Conservation (phyloP, 2,113 vertebrate species). For the Vanacampus margaritifer region DNA sequence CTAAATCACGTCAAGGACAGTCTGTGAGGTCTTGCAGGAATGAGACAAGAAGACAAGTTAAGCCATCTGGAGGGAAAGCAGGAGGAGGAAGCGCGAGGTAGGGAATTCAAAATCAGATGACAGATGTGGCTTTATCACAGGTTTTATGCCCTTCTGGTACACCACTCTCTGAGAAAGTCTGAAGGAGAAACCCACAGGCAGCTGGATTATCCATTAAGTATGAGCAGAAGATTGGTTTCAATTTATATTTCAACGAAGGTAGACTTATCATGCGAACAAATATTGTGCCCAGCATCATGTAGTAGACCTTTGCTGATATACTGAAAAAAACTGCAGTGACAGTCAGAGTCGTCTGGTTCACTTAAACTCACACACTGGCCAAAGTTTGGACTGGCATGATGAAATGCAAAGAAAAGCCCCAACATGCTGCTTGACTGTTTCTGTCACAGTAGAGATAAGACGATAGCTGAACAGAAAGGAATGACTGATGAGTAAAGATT, state of each 20-base stretch:
- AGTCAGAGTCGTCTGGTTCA: background rate
- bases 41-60: constrained; percentile 44
- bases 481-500: constrained; percentile 11
- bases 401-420: constrained; percentile 21
- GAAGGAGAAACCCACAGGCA: constrained; percentile 40
- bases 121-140: constrained; percentile 65
- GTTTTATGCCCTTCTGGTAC: constrained; percentile 57
- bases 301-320: constrained; percentile 9
- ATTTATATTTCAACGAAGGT: constrained; percentile 5
- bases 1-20: constrained; percentile 59
- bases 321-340: constrained; percentile 12
- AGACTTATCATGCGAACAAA: constrained; percentile 8
- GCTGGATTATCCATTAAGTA: constrained; percentile 54
- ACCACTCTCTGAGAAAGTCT: constrained; percentile 24
- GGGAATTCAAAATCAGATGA: constrained; percentile 60
- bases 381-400: constrained; percentile 18
- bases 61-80: constrained; percentile 21
- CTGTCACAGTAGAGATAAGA: background rate
- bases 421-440: constrained; percentile 18
- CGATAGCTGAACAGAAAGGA: background rate
- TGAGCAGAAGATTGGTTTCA: constrained; percentile 38
- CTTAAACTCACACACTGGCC: constrained; percentile 12
- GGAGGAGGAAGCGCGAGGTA: constrained; percentile 19
- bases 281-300: constrained; percentile 25
- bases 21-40: constrained; percentile 49